Evolutionary conservation across 2,797 vertebrate species (phyloP).

Genomic region (Lepidocolaptes lacrymiger): DNA sequence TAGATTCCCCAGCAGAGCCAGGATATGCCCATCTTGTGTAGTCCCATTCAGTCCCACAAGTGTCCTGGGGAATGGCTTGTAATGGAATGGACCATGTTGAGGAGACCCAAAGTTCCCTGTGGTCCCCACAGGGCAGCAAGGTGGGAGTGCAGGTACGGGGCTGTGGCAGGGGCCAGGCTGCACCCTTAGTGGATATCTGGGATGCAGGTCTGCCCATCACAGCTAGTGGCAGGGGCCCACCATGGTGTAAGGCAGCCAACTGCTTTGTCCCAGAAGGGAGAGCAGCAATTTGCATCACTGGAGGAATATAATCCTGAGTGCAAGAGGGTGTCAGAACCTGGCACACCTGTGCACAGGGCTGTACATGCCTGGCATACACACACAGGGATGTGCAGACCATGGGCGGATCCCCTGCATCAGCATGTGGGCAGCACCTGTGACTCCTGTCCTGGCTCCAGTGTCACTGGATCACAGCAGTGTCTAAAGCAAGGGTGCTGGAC

Average conservation of each 20-base stretch:
- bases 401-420: not conserved
- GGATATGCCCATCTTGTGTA: not conserved
- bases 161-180: not conserved
- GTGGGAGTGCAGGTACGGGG: not conserved
- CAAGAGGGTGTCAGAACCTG: not conserved
- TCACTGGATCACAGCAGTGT: not conserved
- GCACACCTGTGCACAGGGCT: not conserved
- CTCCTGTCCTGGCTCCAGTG: not conserved
- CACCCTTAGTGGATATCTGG: not conserved
- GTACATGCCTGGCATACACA: not conserved
- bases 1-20: not conserved
- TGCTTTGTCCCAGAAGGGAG: not conserved
- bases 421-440: not conserved
- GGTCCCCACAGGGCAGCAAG: not conserved
- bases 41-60: not conserved
- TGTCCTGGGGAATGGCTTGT: not conserved
- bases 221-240: not conserved
- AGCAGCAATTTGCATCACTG: not conserved
- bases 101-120: rapidly evolving
- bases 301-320: not conserved
- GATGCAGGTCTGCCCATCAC: rapidly evolving
- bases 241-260: not conserved
- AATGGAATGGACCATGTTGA: rapidly evolving
- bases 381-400: not conserved
- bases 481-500: not conserved